Evolutionary conservation across 2,888 invertebrate genomes (phyloP).

Genomic region (Meghimatium bilineatum): DNA sequence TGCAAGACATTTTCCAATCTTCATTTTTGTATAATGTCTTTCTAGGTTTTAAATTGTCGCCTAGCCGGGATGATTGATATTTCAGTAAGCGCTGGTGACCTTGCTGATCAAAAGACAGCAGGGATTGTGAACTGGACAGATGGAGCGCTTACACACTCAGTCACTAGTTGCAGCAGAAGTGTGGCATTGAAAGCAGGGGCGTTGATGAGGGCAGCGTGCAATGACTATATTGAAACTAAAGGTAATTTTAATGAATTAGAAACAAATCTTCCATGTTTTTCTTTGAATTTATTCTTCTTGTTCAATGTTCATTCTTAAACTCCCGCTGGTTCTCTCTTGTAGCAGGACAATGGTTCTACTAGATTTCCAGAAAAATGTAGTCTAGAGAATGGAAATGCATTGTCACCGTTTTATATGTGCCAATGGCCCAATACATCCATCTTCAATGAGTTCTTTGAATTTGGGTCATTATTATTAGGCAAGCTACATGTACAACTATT

Average conservation of each 20-base stretch:
- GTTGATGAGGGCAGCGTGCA: slow-evolving; percentile 45
- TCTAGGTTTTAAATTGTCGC: slow-evolving; percentile 43
- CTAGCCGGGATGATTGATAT: slow-evolving; percentile 45
- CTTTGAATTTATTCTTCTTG: too few relatives aligned
- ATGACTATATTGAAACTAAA: slow-evolving; percentile 43
- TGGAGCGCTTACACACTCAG: slow-evolving; percentile 35
- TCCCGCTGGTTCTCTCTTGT: too few relatives aligned
- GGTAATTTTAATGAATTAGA: slow-evolving; percentile 2
- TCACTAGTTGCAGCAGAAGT: slow-evolving; percentile 42
- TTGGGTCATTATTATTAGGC: too few relatives aligned
- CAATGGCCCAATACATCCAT: too few relatives aligned
- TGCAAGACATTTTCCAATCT: not conserved
- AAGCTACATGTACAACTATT: too few relatives aligned
- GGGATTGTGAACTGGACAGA: slow-evolving; percentile 51
- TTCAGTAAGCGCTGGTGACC: slow-evolving; percentile 33
- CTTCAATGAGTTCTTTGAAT: too few relatives aligned
- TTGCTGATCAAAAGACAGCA: slow-evolving; percentile 42
- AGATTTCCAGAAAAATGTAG: too few relatives aligned
- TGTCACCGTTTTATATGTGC: too few relatives aligned
- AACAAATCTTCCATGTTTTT: too few relatives aligned
- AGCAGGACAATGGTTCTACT: too few relatives aligned
- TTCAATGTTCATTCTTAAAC: too few relatives aligned
- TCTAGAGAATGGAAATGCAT: too few relatives aligned
- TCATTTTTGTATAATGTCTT: not conserved
- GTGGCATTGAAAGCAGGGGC: slow-evolving; percentile 46